phyloP scores from a whole-genome alignment of 2,888 invertebrate species.

The Plagodis dolabraria region DNA sequence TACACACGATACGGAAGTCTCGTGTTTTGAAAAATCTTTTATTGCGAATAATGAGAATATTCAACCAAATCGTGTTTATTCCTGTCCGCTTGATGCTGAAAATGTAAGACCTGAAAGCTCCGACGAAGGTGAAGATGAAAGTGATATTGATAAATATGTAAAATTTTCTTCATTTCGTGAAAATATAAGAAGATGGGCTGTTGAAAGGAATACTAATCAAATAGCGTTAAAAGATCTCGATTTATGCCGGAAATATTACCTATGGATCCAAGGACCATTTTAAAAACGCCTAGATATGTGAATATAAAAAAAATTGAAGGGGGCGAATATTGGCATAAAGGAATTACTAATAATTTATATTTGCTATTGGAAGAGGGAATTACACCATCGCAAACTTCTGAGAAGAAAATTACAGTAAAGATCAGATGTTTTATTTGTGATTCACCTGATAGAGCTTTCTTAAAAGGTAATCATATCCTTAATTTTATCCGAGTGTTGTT shows the following conservation, averaged over 20 bases:
- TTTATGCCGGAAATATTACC: background rate
- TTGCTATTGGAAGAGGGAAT: too few relatives aligned
- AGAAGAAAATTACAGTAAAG: background rate
- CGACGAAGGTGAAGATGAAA: background rate
- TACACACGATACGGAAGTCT: background rate
- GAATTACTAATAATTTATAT: background rate
- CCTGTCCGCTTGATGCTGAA: background rate
- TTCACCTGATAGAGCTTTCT: background rate
- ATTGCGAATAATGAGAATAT: background rate
- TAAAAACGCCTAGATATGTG: too few relatives aligned
- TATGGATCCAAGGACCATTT: too few relatives aligned
- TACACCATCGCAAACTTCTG: too few relatives aligned
- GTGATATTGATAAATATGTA: background rate
- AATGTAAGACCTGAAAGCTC: background rate
- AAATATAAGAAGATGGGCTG: conserved; percentile 20
- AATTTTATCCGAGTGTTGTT: too few relatives aligned
- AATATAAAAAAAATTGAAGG: too few relatives aligned
- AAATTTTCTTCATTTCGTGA: background rate
- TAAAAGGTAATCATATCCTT: too few relatives aligned
- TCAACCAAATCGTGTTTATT: background rate
- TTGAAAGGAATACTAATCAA: conserved; percentile 18
- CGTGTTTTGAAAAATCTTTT: background rate
- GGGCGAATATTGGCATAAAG: background rate
- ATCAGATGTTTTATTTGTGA: conserved; percentile 3
- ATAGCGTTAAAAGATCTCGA: conserved; percentile 7